Conservation (phyloP, 64 coral and sea anemone species). For the Actinia equina region DNA sequence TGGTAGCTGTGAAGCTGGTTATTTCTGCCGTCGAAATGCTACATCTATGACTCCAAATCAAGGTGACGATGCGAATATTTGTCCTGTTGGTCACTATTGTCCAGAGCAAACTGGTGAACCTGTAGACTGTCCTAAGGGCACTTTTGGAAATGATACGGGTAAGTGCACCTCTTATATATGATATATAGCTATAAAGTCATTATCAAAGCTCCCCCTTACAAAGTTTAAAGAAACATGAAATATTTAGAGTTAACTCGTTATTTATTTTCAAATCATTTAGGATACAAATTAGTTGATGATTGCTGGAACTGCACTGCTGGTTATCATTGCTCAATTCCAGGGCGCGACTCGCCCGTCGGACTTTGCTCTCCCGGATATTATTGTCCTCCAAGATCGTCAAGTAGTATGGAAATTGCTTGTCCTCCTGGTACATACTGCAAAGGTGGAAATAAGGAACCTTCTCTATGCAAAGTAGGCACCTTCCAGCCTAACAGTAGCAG, state of each 20-base stretch:
- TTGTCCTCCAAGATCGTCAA: slow-evolving; percentile 72
- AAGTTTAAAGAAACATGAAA: too few relatives aligned
- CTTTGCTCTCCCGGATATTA: slow-evolving; percentile 82
- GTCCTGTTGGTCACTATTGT: slow-evolving; percentile 85
- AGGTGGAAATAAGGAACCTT: slow-evolving; percentile 61
- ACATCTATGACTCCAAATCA: slow-evolving; percentile 61
- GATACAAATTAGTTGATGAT: slow-evolving; percentile 77
- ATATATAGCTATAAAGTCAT: too few relatives aligned
- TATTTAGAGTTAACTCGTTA: not conserved
- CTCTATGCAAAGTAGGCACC: slow-evolving; percentile 73
- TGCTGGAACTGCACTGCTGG: slow-evolving; percentile 94
- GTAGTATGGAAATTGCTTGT: slow-evolving; percentile 56
- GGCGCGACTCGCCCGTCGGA: slow-evolving; percentile 48
- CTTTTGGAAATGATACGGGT: slow-evolving; percentile 86
- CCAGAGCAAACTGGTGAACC: slow-evolving; percentile 84
- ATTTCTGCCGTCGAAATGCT: slow-evolving; percentile 78
- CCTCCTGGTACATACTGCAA: slow-evolving; percentile 76
- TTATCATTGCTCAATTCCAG: slow-evolving; percentile 69
- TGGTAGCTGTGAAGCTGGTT: slow-evolving; percentile 69
- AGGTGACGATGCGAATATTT: slow-evolving; percentile 75
- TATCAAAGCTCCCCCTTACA: too few relatives aligned
- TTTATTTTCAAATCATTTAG: slow-evolving; percentile 32
- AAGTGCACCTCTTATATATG: not conserved
- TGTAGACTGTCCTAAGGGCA: slow-evolving; percentile 66
- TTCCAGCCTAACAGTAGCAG: slow-evolving; percentile 62